Conservation (phyloP, 92 coral and sea anemone genomes). For the Zoanthus sociatus region DNA sequence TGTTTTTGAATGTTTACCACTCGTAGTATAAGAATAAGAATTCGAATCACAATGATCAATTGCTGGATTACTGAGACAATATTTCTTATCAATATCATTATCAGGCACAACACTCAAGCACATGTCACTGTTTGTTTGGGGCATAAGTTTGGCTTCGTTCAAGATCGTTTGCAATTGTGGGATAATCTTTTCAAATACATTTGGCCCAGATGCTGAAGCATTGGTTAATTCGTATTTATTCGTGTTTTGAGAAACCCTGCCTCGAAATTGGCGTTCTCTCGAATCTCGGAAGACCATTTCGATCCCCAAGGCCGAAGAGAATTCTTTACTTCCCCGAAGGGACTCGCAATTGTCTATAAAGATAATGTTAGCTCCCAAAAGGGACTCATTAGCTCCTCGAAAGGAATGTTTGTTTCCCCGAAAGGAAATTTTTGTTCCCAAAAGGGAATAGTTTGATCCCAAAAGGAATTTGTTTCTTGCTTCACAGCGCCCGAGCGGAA, state of each 20-base stretch:
- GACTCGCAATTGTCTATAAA: not conserved
- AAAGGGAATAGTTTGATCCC: constrained; percentile 18
- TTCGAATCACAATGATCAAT: not conserved
- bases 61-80: constrained; percentile 8
- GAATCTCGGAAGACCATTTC: constrained; percentile 2
- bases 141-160: constrained; percentile 6
- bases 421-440: not conserved
- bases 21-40: not conserved
- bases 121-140: constrained; percentile 9
- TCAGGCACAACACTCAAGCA: constrained; percentile 9
- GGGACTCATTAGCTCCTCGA: constrained; percentile 8
- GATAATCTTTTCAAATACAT: not conserved
- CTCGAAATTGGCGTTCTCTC: not conserved
- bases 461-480: not conserved
- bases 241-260: not conserved
- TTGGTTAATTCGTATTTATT: constrained; percentile 1
- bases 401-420: not conserved
- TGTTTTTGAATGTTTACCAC: not conserved
- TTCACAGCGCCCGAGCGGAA: constrained; percentile 1
- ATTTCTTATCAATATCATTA: constrained; percentile 1
- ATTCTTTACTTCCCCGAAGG: constrained; percentile 1
- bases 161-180: not conserved
- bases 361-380: constrained; percentile 13
- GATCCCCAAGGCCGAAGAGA: constrained; percentile 1
- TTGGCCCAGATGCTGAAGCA: constrained; percentile 5